Evolutionary conservation across 2,888 invertebrate genomes (phyloP), one percentile per base, ranked within the genome.

Genomic region (Leptopilina myrica): DNA sequence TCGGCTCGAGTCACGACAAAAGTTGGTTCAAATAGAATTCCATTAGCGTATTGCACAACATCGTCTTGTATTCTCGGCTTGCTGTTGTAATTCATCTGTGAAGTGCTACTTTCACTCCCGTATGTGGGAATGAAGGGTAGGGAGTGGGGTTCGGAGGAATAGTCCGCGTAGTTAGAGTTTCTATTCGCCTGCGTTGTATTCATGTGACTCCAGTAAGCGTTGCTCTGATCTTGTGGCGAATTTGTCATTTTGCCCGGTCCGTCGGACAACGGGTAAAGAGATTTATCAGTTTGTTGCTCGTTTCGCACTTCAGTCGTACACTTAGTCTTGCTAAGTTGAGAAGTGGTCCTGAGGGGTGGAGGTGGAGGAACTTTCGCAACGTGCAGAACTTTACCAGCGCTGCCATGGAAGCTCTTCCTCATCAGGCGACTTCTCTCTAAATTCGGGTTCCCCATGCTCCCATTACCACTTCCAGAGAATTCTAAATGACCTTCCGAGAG

Each of bases 391-490:
- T 97, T 96, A 0, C 96, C 96, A 46, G 95, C 95, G 89, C 96
- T 97, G 64, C 96, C 96, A 88, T 97, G 97, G 90, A 97, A 97
- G 91, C 97, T 97, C 90, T 97, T 97, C 86, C 97, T 93, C 97
- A 97, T 97, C 80, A 97, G 92, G 88, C 96, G 96, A 91, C 97
- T 97, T 82, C 96, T 94, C 90, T 97, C 97, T 78, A 97, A 93
- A 90, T 97, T 97, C 0, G 97, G 96, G 91, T 97, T 96, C 49
- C 95, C 94, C 53, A 94, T 94, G 80, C 92, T 93, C 15, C 94
- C 93, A 76, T 90, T 91, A 5, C 83, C 81, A 79, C 69, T 87
- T 53, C 94, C 94, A 76, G 82, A 33, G 94, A 95, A 96, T 87
- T 97, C 97, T 80, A 97, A 93, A 90, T 97, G 97, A 0, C 97